Conservation (phyloP, 2,113 vertebrate genomes). For the Megalops atlanticus region DNA sequence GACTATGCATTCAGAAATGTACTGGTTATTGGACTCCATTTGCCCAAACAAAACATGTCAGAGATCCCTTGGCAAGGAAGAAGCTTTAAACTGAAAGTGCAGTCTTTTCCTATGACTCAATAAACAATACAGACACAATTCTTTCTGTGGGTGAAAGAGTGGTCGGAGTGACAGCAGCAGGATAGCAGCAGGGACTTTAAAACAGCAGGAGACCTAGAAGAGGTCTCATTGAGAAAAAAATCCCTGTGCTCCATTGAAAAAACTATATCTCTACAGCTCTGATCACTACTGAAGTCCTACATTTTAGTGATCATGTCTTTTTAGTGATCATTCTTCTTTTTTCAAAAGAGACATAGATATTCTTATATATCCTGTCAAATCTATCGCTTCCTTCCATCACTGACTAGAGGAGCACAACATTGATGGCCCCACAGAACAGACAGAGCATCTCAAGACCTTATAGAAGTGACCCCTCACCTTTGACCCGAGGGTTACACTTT, state of each 20-base stretch:
- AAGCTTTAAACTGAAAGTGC: neutral
- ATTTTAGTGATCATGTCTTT: neutral
- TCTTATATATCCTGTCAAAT: too few relatives aligned
- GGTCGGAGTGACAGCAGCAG: neutral
- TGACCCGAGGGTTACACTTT: neutral
- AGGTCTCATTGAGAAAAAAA: conserved; percentile 6
- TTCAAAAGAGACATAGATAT: too few relatives aligned
- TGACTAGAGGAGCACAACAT: neutral
- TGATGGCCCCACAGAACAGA: neutral
- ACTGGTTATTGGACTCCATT: neutral
- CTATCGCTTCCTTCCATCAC: too few relatives aligned
- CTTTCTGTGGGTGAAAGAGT: neutral
- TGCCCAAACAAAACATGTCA: too few relatives aligned
- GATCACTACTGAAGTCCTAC: neutral
- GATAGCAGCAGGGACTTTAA: neutral
- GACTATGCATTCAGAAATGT: neutral
- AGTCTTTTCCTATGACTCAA: neutral
- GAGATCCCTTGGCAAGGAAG: too few relatives aligned
- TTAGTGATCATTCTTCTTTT: neutral
- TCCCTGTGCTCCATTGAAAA: neutral
- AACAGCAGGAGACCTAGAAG: neutral
- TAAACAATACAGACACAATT: neutral
- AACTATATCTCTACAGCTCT: neutral
- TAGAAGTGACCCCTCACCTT: neutral
- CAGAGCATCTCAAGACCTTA: neutral